Percentiles rank a stretch among this genome's conserved stretches.
These are phyloP conservation scores for Gymnarchus niloticus DNA, from an alignment of 2,113 vertebrate species.

Conservation along the genomic window DNA sequence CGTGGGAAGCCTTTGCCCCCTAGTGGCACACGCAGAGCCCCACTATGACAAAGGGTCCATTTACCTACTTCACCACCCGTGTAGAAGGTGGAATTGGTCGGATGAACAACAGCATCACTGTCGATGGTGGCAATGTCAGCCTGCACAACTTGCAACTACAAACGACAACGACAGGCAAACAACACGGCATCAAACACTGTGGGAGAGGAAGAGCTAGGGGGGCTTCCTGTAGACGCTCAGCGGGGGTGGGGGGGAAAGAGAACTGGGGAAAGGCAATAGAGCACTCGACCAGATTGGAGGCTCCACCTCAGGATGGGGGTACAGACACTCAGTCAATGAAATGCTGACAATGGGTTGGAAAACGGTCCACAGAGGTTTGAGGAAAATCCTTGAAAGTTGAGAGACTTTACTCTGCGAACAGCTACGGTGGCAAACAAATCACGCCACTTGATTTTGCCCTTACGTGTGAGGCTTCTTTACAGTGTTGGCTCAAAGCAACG, in stretches of 20 bases:
- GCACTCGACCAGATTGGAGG: slow-evolving; percentile 28
- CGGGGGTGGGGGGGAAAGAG: slow-evolving; percentile 33
- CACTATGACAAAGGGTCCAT: slow-evolving; percentile 68
- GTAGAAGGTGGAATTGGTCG: slow-evolving; percentile 97
- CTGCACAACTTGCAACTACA: slow-evolving; percentile 99
- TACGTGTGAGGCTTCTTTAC: background rate
- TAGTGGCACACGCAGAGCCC: slow-evolving; percentile 65
- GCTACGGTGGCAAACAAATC: background rate
- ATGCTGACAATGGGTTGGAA: slow-evolving; percentile 27
- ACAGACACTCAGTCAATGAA: slow-evolving; percentile 18
- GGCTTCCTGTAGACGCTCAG: slow-evolving; percentile 33
- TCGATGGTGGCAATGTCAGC: slow-evolving; percentile 98
- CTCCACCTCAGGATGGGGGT: slow-evolving; percentile 5
- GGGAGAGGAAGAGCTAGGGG: background rate
- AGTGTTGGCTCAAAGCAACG: background rate
- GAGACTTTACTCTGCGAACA: background rate
- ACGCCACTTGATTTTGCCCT: background rate
- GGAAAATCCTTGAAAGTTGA: slow-evolving; percentile 51
- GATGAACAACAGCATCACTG: slow-evolving; percentile 98
- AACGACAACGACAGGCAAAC: slow-evolving; percentile 79
- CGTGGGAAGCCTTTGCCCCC: slow-evolving; percentile 27
- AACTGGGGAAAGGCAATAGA: slow-evolving; percentile 21
- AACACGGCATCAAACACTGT: slow-evolving; percentile 78
- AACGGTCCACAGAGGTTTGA: slow-evolving; percentile 35
- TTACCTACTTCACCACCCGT: slow-evolving; percentile 99